phyloP scores from a whole-genome alignment of 2,888 invertebrate genomes.

The Sphinx pinastri region DNA sequence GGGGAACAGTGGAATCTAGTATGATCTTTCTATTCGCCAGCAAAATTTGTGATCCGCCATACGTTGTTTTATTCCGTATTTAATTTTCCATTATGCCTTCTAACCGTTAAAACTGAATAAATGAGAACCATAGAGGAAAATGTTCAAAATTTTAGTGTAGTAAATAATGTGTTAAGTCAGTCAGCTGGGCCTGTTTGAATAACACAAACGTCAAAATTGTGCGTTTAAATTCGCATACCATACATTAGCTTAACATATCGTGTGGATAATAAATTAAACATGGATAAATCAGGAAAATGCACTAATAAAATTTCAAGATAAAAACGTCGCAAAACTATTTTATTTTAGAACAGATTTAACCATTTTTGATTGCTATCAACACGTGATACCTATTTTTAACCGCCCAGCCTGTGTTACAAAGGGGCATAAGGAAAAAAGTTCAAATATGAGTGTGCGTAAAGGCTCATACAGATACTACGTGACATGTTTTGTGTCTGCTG shows the following conservation, averaged over 20 bases:
- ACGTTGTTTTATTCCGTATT: neutral
- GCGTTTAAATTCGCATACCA: slow-evolving; percentile 4
- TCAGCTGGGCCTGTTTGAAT: neutral
- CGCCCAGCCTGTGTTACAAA: neutral
- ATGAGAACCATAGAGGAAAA: neutral
- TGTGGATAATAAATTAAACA: neutral
- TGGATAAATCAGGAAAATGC: neutral
- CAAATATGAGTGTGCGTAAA: neutral
- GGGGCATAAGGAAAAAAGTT: neutral
- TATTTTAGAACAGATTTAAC: neutral
- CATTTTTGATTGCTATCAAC: neutral
- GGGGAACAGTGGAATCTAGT: too few species aligned
- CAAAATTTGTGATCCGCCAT: neutral
- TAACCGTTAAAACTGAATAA: neutral
- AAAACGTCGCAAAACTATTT: neutral
- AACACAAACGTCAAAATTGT: neutral
- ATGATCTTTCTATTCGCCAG: too few species aligned
- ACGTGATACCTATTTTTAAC: neutral
- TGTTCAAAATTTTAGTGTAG: slow-evolving; percentile 11
- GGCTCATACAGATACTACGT: slow-evolving; percentile 9
- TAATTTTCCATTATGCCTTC: neutral
- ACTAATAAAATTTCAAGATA: neutral
- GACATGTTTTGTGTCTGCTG: neutral
- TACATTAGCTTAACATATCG: neutral
- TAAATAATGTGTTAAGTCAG: slow-evolving; percentile 13